phyloP scores from a whole-genome alignment of 2,797 vertebrate genomes.

The Premnoplex brunnescens region DNA sequence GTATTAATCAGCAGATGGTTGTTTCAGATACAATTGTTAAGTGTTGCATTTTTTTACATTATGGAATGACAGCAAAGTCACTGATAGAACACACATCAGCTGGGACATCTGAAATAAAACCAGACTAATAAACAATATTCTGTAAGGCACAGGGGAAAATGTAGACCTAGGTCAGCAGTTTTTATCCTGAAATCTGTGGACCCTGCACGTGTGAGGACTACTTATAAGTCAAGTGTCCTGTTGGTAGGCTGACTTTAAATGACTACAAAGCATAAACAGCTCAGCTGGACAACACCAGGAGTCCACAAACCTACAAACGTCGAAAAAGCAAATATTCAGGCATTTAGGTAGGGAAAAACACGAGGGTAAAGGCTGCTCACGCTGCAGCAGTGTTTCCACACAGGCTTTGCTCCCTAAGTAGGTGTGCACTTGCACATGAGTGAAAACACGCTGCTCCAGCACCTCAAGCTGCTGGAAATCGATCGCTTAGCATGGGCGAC shows the following conservation, averaged over 20 bases:
- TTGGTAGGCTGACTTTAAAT: neutral
- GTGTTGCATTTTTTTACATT: neutral
- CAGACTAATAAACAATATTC: neutral
- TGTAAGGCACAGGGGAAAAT: neutral
- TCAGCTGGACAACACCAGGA: conserved; percentile 26
- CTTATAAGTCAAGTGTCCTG: neutral
- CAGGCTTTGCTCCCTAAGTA: rapidly evolving
- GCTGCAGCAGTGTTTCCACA: neutral
- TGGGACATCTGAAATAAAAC: neutral
- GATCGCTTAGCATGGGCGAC: neutral
- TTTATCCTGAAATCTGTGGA: neutral
- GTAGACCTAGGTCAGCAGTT: neutral
- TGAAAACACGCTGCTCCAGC: neutral
- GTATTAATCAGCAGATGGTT: conserved; percentile 3
- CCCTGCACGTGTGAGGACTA: neutral
- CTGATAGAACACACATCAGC: neutral
- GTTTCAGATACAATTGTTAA: neutral
- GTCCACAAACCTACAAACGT: neutral
- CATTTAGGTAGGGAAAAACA: neutral
- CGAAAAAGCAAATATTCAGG: neutral
- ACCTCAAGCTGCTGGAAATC: neutral
- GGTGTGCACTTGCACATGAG: neutral
- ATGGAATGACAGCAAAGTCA: neutral
- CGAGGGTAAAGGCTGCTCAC: neutral
- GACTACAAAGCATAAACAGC: neutral